A percentile compares a stretch with the other conserved stretches of the same genome.
Conservation (phyloP, 2,113 vertebrate genomes). For the Scopus umbretta region DNA sequence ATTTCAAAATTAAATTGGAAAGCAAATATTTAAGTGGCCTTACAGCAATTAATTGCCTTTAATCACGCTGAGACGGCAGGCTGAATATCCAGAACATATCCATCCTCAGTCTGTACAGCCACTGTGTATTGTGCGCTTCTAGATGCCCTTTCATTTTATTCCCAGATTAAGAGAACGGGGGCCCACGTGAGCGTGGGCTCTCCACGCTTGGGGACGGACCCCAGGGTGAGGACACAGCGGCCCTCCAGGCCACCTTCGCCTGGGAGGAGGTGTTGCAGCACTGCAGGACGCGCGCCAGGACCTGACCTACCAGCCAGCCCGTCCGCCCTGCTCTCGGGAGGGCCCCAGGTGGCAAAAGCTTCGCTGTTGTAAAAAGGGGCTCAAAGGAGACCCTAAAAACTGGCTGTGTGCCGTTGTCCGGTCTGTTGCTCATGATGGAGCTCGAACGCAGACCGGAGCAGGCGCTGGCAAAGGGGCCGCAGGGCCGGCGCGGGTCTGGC, state of each 20-base stretch:
- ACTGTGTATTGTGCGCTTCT: too few relatives aligned
- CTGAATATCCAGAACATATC: accelerated
- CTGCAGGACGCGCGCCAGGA: accelerated
- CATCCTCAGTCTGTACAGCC: accelerated
- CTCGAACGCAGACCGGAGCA: neutral
- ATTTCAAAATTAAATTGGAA: neutral
- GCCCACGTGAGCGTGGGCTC: accelerated
- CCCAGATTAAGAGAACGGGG: neutral
- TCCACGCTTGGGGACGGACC: neutral
- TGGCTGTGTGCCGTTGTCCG: accelerated
- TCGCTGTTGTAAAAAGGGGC: neutral
- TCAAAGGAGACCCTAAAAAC: neutral
- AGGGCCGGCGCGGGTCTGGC: neutral
- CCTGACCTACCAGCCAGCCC: neutral
- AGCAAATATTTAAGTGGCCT: neutral
- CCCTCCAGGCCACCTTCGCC: too few relatives aligned
- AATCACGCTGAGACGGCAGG: neutral
- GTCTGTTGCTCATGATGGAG: neutral
- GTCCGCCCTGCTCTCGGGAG: accelerated
- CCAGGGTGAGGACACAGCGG: neutral
- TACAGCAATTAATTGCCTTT: neutral
- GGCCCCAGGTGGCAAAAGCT: neutral
- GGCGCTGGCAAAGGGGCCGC: accelerated
- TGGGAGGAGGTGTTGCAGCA: neutral
- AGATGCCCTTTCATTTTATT: accelerated